phyloP scores from a whole-genome alignment of 2,888 invertebrate species.

The Synergus gifuensis region DNA sequence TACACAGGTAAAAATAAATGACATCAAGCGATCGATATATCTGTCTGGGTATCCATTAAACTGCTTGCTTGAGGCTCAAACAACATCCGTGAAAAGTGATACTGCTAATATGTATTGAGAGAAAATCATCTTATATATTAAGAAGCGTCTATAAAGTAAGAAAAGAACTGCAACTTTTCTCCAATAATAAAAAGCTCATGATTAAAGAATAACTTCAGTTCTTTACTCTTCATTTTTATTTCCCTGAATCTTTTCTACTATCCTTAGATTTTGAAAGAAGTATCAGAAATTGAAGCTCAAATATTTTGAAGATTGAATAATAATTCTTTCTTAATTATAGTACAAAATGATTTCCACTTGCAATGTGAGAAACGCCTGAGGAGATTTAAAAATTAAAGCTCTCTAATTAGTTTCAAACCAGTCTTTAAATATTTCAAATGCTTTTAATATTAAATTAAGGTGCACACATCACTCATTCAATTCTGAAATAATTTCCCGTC shows the following conservation, averaged over 20 bases:
- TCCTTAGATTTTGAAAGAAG: not conserved
- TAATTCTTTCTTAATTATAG: not conserved
- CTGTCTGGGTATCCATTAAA: slow-evolving; percentile 44
- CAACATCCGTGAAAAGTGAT: slow-evolving; percentile 23
- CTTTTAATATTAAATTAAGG: not conserved
- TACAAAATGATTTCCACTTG: not conserved
- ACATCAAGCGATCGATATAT: slow-evolving; percentile 49
- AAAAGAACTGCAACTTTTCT: not conserved
- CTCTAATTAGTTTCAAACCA: not conserved
- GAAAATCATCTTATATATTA: slow-evolving; percentile 9
- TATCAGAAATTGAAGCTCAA: not conserved
- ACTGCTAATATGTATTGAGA: slow-evolving; percentile 26
- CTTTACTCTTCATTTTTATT: not conserved
- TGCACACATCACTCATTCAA: not conserved
- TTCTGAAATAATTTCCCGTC: not conserved
- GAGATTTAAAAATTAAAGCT: not conserved
- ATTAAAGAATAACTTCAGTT: not conserved
- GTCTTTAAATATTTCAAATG: not conserved
- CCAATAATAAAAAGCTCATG: not conserved
- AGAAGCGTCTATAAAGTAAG: not conserved
- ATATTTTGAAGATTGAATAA: too few relatives aligned
- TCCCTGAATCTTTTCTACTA: not conserved
- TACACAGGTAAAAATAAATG: slow-evolving; percentile 32
- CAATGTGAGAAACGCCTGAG: not conserved
- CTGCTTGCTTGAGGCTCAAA: slow-evolving; percentile 15